Base-by-base conservation (phyloP, 2,888 invertebrate genomes). In the Protodeltote pygarga region DNA sequence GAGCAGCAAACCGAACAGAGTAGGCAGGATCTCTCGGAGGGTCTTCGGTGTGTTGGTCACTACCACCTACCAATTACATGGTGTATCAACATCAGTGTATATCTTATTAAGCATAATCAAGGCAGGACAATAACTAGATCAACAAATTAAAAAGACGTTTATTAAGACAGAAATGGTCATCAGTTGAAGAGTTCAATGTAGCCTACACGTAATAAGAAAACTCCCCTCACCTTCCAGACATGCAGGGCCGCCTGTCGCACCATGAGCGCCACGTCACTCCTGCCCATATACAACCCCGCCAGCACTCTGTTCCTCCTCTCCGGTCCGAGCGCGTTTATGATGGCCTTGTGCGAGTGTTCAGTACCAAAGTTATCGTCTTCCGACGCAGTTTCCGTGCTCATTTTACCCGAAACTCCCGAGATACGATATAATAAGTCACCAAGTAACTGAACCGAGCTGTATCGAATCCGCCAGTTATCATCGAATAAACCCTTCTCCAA, bases 341-440 rank as follows among this genome's bases (percentile, higher is more conserved):
- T 99, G 0, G 98, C 97, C 81, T 95, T 93, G 77, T 98, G 98
- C 0, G 98, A 98, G 79, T 97, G 97, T 81, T 98, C 98, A 0
- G 99, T 99, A 50, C 99, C 99, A 85, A 99, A 99, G 87, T 99
- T 99, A 81, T 99, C 99, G 82, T 99, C 99, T 83, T 99, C 99
- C 63, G 97, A 97, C 0, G 98, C 98, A 0, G 98, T 98, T 88
- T 99, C 98, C 0, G 99, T 99, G 20, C 98, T 98, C 98, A 99
- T 99, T 92, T 99, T 99, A 39, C 99, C 99, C 16, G 98, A 97
- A 0, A 99, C 99, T 34, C 98, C 99, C 1, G 99, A 98, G 62
- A 99, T 97, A 52, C 98, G 95, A 87, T 99, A 99, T 14, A 99
- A 90, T 33, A 99, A 92, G 84, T 99, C 99, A 8, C 99, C 99